Percentiles rank a stretch among this genome's conserved stretches.
Conservation (phyloP, 2,888 invertebrate species). For the Scaptomyza caliginosa region DNA sequence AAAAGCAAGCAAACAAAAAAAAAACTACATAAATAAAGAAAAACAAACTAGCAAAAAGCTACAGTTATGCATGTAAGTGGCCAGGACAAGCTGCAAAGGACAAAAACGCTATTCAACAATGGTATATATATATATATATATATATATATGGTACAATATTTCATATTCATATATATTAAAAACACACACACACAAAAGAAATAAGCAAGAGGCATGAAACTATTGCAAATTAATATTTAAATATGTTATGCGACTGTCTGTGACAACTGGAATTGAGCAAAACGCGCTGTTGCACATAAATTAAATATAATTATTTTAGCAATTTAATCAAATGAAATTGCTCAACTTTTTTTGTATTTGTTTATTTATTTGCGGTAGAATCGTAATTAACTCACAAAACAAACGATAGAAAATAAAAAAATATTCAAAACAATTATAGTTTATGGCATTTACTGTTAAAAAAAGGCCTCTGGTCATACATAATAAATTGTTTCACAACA, state of each 20-base stretch:
- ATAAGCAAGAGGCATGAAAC: constrained; percentile 7
- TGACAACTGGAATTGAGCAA: constrained; percentile 12
- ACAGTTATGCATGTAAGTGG: neutral
- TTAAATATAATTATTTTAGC: constrained; percentile 35
- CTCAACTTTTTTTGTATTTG: neutral
- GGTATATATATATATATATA: neutral
- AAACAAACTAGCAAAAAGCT: constrained; percentile 11
- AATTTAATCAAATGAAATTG: constrained; percentile 17
- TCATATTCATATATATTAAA: too few relatives aligned
- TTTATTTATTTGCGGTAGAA: neutral
- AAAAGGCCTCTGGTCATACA: too few relatives aligned
- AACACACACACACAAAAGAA: neutral
- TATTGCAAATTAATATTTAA: constrained; percentile 42
- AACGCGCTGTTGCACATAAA: neutral
- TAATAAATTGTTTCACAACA: too few relatives aligned
- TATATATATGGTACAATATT: neutral
- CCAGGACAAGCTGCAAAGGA: constrained; percentile 13
- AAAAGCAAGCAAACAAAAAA: constrained; percentile 54
- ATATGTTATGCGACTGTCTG: constrained; percentile 13
- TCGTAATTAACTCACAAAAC: neutral
- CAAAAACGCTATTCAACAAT: constrained; percentile 3
- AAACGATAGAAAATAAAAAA: neutral
- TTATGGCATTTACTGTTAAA: too few relatives aligned
- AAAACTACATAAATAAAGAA: constrained; percentile 15
- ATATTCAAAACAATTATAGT: neutral